phyloP scores from a whole-genome alignment of 2,113 vertebrate species.

The Ammospiza caudacuta region DNA sequence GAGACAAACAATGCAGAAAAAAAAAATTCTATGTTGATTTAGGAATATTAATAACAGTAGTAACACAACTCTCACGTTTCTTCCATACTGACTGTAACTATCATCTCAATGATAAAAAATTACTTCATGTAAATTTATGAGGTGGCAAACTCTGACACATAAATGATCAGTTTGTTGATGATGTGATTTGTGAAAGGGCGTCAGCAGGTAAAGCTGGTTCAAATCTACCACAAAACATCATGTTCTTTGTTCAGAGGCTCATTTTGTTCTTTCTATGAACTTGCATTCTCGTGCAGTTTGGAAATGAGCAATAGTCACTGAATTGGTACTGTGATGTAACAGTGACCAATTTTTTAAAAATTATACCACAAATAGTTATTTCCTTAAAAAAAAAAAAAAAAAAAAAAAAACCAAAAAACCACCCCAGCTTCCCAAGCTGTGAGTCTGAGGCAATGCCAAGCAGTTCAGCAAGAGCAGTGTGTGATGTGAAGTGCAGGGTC shows the following conservation, averaged over 20 bases:
- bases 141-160: neutral
- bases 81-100: neutral
- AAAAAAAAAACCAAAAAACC: neutral
- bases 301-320: slow-evolving; percentile 8
- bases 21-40: neutral
- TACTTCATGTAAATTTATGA: neutral
- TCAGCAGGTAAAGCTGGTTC: neutral
- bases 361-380: neutral
- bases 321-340: slow-evolving; percentile 1
- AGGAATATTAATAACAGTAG: neutral
- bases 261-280: neutral
- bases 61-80: neutral
- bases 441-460: neutral
- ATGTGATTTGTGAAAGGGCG: neutral
- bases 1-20: slow-evolving; percentile 13
- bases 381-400: neutral
- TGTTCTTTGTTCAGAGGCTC: slow-evolving; percentile 23
- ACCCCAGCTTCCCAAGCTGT: neutral
- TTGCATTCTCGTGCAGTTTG: neutral
- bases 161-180: neutral
- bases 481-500: neutral
- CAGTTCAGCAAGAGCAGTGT: neutral
- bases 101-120: neutral
- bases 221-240: neutral
- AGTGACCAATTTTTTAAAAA: neutral